Conservation (phyloP, 2,113 vertebrate genomes). For the Pelodiscus sinensis region DNA sequence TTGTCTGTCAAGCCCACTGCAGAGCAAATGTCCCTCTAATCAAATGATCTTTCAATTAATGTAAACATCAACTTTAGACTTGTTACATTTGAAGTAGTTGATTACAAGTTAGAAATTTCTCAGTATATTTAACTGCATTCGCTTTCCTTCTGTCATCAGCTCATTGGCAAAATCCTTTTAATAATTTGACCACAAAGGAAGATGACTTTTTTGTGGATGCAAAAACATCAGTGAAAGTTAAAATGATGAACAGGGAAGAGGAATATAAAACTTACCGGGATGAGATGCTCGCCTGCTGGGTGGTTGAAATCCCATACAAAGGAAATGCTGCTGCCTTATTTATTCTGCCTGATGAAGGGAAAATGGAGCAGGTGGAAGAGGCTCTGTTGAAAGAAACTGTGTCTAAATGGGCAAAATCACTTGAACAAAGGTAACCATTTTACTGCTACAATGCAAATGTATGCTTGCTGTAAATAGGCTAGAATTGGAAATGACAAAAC, state of each 20-base stretch:
- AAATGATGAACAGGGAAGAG: conserved; percentile 81
- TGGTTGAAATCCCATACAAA: conserved; percentile 58
- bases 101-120: not conserved
- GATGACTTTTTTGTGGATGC: conserved; percentile 76
- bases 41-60: not conserved
- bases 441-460: not conserved
- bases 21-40: too few relatives aligned
- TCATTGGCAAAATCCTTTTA: conserved; percentile 84
- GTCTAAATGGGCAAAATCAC: conserved; percentile 48
- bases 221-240: conserved; percentile 72
- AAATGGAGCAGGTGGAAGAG: conserved; percentile 58
- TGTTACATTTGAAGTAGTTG: not conserved
- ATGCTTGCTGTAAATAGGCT: not conserved
- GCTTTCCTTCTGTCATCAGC: conserved; percentile 67
- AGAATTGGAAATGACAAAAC: not conserved
- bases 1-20: not conserved
- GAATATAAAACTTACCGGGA: conserved; percentile 65
- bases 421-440: conserved; percentile 34
- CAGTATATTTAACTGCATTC: not conserved
- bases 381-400: conserved; percentile 40
- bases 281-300: conserved; percentile 21
- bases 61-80: not conserved
- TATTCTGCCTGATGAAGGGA: conserved; percentile 66
- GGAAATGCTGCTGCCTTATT: conserved; percentile 42
- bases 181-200: conserved; percentile 38